Conservation (phyloP, 2,113 vertebrate species). For the Tylochromis polylepis region DNA sequence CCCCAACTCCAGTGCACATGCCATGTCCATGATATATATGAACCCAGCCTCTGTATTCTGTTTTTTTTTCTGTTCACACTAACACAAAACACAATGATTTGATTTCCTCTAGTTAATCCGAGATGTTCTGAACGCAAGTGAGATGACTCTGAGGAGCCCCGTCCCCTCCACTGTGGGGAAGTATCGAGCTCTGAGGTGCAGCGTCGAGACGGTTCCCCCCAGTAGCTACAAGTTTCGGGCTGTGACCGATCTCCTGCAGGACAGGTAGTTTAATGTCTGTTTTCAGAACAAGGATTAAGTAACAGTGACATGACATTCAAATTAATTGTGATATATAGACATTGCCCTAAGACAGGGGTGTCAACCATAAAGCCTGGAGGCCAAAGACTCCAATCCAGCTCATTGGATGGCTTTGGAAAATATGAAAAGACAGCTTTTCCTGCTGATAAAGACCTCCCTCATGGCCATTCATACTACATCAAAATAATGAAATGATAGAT, state of each 20-base stretch:
- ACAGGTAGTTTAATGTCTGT: slow-evolving; percentile 5
- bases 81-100: not conserved
- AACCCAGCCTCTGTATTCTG: not conserved
- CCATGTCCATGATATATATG: not conserved
- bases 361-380: not conserved
- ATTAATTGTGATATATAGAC: not conserved
- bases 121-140: slow-evolving; percentile 78
- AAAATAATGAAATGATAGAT: not conserved
- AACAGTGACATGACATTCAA: rapidly evolving
- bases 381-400: not conserved
- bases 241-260: slow-evolving; percentile 56
- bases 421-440: not conserved
- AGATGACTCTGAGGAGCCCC: slow-evolving; percentile 70
- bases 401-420: not conserved
- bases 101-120: slow-evolving; percentile 73
- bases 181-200: slow-evolving; percentile 81
- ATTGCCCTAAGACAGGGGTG: not conserved
- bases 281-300: not conserved
- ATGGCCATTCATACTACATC: rapidly evolving
- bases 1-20: not conserved
- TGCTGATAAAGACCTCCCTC: not conserved
- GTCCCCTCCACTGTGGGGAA: slow-evolving; percentile 75
- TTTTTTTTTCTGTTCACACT: not conserved
- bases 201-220: slow-evolving; percentile 70
- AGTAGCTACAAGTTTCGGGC: slow-evolving; percentile 66